Evolutionary conservation across 2,113 vertebrate species (phyloP).

Genomic region (Oxyura jamaicensis): DNA sequence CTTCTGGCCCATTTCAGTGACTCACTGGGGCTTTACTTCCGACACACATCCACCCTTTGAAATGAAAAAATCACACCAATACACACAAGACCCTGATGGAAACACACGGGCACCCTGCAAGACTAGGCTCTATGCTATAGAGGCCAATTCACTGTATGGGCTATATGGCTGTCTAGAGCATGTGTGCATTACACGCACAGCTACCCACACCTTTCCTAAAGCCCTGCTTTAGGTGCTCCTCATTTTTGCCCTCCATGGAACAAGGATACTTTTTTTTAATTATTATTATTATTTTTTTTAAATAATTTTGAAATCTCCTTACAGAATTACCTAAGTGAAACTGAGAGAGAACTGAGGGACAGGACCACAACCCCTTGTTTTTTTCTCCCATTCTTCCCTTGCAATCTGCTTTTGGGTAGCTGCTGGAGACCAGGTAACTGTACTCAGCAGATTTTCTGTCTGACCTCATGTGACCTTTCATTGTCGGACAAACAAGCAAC

Average conservation of each 20-base stretch:
- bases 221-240: no score
- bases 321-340: background rate
- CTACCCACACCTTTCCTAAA: background rate
- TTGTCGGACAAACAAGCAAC: background rate
- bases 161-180: background rate
- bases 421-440: background rate
- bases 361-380: background rate
- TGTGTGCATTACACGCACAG: background rate
- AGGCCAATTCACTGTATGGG: rapidly evolving
- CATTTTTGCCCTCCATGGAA: background rate
- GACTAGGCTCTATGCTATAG: background rate
- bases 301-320: background rate
- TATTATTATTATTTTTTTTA: background rate
- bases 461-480: background rate
- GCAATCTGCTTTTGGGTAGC: background rate
- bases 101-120: background rate
- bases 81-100: background rate
- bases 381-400: background rate
- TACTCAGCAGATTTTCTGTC: background rate
- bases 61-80: background rate
- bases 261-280: background rate
- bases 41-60: background rate
- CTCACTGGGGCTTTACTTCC: background rate
- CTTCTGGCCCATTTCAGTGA: background rate
- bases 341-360: background rate